Evolutionary conservation across 1,140 invertebrate species (phyloP).

Genomic region (Ooceraea biroi): DNA sequence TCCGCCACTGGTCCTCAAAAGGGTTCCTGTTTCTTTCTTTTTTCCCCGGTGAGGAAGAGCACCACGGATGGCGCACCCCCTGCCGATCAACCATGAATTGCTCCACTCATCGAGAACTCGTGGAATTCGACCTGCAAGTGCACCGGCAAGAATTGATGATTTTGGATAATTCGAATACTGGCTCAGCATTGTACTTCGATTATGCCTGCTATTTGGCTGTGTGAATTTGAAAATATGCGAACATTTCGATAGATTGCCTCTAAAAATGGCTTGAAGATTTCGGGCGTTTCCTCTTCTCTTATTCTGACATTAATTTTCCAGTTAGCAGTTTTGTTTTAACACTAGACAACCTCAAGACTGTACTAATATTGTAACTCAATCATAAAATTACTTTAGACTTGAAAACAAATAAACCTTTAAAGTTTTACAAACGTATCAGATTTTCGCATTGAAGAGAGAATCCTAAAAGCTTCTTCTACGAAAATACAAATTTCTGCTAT

Average conservation of each 20-base stretch:
- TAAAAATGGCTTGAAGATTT: background rate
- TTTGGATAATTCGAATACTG: background rate
- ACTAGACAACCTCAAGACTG: background rate
- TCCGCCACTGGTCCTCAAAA: constrained; percentile 14
- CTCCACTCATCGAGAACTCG: background rate
- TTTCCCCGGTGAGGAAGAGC: background rate
- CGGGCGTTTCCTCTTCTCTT: background rate
- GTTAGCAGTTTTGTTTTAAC: background rate
- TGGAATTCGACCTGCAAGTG: background rate
- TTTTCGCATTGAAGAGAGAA: background rate
- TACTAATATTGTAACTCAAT: background rate
- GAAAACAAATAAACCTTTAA: background rate
- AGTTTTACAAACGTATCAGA: background rate
- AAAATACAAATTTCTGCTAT: background rate
- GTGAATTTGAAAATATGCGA: background rate
- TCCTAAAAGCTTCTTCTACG: background rate
- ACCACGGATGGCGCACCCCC: background rate
- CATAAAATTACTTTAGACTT: background rate
- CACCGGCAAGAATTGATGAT: background rate
- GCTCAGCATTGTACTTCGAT: no score
- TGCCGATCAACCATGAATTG: background rate
- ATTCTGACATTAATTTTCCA: background rate
- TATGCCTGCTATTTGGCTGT: no score
- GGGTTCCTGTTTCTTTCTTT: constrained; percentile 11
- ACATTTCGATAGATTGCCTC: background rate